phyloP scores from a whole-genome alignment of 2,888 invertebrate genomes.

The Agrilus cyanescens region DNA sequence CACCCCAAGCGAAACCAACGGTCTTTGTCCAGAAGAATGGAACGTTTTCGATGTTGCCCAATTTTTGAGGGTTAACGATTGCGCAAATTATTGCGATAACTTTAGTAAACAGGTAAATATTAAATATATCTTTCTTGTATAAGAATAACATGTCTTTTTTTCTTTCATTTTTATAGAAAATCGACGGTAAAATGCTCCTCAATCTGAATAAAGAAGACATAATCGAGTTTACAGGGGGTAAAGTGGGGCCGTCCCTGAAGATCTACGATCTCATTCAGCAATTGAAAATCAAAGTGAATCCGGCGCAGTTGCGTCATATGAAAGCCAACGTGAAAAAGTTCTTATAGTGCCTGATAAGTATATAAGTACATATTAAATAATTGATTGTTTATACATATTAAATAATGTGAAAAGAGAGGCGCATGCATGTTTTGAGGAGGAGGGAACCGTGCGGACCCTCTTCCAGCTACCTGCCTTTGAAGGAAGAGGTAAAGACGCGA shows the following conservation, averaged over 20 bases:
- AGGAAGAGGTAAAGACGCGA: too few relatives aligned
- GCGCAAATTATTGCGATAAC: slow-evolving; percentile 56
- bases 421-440: too few relatives aligned
- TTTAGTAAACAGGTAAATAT: slow-evolving; percentile 42
- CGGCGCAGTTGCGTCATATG: slow-evolving; percentile 51
- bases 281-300: slow-evolving; percentile 73
- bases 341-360: slow-evolving; percentile 42
- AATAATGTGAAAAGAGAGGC: too few relatives aligned
- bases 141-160: not conserved
- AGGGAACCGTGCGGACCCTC: too few relatives aligned
- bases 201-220: slow-evolving; percentile 82
- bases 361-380: slow-evolving; percentile 6
- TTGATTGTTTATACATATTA: too few relatives aligned
- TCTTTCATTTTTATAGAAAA: slow-evolving; percentile 42
- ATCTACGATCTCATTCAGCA: slow-evolving; percentile 88
- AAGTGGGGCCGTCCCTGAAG: slow-evolving; percentile 89
- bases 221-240: slow-evolving; percentile 78
- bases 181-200: slow-evolving; percentile 72
- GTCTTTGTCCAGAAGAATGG: slow-evolving; percentile 61
- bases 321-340: slow-evolving; percentile 54
- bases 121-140: not conserved
- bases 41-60: slow-evolving; percentile 75
- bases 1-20: slow-evolving; percentile 40
- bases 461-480: too few relatives aligned
- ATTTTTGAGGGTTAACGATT: slow-evolving; percentile 82